Base-by-base conservation (phyloP, 1,140 invertebrate genomes). In the Papilio xuthus region DNA sequence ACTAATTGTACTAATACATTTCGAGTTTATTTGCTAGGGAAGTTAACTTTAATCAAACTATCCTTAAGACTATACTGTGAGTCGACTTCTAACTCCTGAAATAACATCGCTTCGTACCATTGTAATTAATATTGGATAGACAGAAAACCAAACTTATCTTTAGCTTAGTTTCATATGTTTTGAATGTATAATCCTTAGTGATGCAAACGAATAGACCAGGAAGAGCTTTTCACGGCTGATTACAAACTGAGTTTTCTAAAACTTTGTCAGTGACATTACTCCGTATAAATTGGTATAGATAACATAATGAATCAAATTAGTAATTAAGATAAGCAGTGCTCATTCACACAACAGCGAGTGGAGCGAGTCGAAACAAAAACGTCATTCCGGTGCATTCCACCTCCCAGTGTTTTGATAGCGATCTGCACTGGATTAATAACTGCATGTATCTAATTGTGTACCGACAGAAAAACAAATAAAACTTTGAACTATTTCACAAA, bases 371-470 rank as follows among this genome's bases (percentile, higher is more conserved):
- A 47, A 71, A 81, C 83, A 89, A 90, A 90, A 92, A 92, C 85
- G 79, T 84, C 82, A 82, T 82, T 88, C 83, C 85, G 79, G 81
- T 86, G 78, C 84, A 86, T 92, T 92, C 91, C 88, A 85, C 85
- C 89, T 88, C 84, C 88, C 85, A 91, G 91, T 91, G 90, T 92
- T 84, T 90, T 79, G 84, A 84, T 85, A 84, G 77, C 85, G 80
- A 89, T 89, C 88, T 89, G 85, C 84, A 82, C 89, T 85, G 83
- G 87, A 89, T 88, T 90, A 91, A 84, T 89, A 85, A 89, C 81
- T 78, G 81, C 80, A 18, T 20, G 74, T 80, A 82, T 78, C 56
- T 78, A 74, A 75, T 80, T 67, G 47, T 69, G 79, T 88, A 83
- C 81, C 26, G 86, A 77, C 47, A 72, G 83, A 81, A 86, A 77